Evolutionary conservation across 2,797 vertebrate species (phyloP).

Genomic region (Esox lucius): DNA sequence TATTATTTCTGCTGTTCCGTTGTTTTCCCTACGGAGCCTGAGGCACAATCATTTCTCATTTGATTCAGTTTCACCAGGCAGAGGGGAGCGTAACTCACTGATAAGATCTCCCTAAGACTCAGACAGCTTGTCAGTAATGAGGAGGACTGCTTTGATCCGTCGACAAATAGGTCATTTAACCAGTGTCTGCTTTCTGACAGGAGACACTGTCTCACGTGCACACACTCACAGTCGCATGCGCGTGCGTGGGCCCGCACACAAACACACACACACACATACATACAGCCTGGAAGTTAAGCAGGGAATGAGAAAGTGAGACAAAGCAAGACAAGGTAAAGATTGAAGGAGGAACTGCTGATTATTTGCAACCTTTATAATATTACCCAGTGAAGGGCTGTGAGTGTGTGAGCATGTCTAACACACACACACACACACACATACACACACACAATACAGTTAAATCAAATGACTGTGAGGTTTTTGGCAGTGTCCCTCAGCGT

Average conservation of each 20-base stretch:
- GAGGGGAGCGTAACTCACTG: constrained; percentile 68
- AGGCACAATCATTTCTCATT: constrained; percentile 70
- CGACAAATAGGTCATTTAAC: constrained; percentile 78
- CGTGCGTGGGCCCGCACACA: too few relatives aligned
- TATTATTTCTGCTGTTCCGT: constrained; percentile 40
- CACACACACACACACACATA: too few relatives aligned
- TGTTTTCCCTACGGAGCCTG: constrained; percentile 60
- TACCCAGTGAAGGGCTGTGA: background rate
- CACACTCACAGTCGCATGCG: background rate
- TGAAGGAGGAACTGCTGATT: background rate
- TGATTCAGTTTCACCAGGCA: constrained; percentile 70
- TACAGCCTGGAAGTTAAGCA: too few relatives aligned
- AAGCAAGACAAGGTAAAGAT: background rate
- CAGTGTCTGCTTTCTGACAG: constrained; percentile 66
- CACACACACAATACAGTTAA: background rate
- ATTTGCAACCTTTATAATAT: background rate
- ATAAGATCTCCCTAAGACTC: constrained; percentile 75
- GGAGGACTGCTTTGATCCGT: constrained; percentile 76
- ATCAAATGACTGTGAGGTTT: constrained; percentile 29
- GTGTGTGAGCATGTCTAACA: background rate
- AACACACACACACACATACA: background rate
- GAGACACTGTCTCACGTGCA: constrained; percentile 24
- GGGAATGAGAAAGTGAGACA: background rate
- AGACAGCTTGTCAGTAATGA: constrained; percentile 78
- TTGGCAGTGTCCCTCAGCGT: constrained; percentile 33